These are phyloP conservation scores for Micropoecilia bifurca DNA, from an alignment of 2,797 vertebrate genomes.

Conservation along the genomic window DNA sequence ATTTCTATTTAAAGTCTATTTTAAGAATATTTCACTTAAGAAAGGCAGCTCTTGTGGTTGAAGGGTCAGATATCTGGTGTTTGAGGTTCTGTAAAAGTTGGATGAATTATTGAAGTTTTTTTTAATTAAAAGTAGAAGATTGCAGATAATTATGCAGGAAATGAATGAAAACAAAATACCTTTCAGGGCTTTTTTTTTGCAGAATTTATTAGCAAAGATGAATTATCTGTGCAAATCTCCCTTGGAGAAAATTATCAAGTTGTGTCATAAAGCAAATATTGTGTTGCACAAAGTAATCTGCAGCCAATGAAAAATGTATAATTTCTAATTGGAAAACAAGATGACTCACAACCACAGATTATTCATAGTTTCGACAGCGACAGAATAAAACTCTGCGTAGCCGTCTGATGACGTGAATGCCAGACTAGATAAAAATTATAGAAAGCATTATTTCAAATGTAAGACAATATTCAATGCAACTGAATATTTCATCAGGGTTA, in stretches of 20 bases:
- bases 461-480: not conserved
- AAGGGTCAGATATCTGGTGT: not conserved
- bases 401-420: too few species aligned
- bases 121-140: not conserved
- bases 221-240: slow-evolving; percentile 7
- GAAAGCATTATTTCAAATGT: not conserved
- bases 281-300: slow-evolving; percentile 20
- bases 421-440: not conserved
- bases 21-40: not conserved
- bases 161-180: not conserved
- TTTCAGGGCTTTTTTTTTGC: not conserved
- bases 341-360: not conserved
- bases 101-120: not conserved
- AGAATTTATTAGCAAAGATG: not conserved
- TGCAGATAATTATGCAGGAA: not conserved
- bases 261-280: slow-evolving; percentile 19
- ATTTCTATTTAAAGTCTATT: not conserved
- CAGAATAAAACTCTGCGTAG: not conserved
- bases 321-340: not conserved
- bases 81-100: not conserved
- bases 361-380: not conserved
- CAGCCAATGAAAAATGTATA: slow-evolving; percentile 31
- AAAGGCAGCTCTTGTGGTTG: not conserved
- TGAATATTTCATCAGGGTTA: not conserved
- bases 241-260: slow-evolving; percentile 18